Evolutionary conservation across 2,888 invertebrate species (phyloP).

Genomic region (Limnephilus marmoratus): DNA sequence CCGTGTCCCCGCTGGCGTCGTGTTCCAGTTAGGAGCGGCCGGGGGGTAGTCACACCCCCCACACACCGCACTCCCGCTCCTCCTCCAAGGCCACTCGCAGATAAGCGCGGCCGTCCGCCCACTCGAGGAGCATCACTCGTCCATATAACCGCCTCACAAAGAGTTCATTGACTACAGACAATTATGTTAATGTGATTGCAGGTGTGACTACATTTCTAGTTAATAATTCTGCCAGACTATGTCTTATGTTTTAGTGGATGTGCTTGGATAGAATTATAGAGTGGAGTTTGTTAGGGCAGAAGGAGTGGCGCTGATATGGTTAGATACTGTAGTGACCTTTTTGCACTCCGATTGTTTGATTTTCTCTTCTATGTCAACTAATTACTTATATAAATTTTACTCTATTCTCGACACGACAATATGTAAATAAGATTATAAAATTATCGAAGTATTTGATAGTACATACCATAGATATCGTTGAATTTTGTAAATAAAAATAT

Average conservation of each 20-base stretch:
- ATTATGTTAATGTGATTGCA: constrained; percentile 51
- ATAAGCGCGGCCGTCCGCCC: constrained; percentile 71
- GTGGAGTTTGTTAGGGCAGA: constrained; percentile 56
- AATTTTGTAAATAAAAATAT: constrained; percentile 63
- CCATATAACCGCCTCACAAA: neutral
- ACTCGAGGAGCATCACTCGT: constrained; percentile 42
- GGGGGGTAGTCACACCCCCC: constrained; percentile 78
- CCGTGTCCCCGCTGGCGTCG: constrained; percentile 91
- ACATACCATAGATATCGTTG: constrained; percentile 55
- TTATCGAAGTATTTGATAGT: constrained; percentile 65
- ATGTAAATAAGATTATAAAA: constrained; percentile 76
- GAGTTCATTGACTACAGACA: constrained; percentile 53
- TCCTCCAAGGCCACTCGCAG: constrained; percentile 77
- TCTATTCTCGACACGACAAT: constrained; percentile 77
- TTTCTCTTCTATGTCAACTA: constrained; percentile 63
- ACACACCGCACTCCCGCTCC: constrained; percentile 76
- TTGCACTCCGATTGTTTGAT: constrained; percentile 61
- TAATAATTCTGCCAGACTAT: constrained; percentile 43
- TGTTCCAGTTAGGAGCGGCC: constrained; percentile 91
- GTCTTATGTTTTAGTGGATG: constrained; percentile 61
- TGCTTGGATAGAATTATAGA: constrained; percentile 62
- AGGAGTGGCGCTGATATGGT: constrained; percentile 54
- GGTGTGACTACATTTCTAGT: constrained; percentile 61
- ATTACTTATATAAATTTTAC: constrained; percentile 64
- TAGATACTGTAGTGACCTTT: constrained; percentile 63